These are phyloP conservation scores for Pomatostomus ruficeps DNA, from an alignment of 2,113 vertebrate species.

Conservation along the genomic window DNA sequence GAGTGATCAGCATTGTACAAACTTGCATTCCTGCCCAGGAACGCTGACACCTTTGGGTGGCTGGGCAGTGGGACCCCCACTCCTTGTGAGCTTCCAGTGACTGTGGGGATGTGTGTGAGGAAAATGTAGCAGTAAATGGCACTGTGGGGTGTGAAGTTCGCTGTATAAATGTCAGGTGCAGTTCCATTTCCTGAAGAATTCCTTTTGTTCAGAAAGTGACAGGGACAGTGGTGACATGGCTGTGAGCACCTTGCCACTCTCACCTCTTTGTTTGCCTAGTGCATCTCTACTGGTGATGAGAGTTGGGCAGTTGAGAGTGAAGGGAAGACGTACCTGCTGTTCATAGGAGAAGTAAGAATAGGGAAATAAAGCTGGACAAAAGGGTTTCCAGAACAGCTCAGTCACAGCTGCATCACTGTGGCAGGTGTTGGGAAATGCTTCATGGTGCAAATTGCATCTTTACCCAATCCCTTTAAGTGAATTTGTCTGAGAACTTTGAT, in stretches of 20 bases:
- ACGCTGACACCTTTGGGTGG: fast-evolving
- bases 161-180: neutral
- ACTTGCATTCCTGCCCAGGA: neutral
- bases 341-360: neutral
- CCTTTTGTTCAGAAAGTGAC: neutral
- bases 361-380: neutral
- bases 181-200: neutral
- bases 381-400: neutral
- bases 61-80: neutral
- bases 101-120: neutral
- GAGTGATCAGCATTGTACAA: neutral
- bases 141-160: fast-evolving
- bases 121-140: neutral
- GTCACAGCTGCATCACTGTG: neutral
- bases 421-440: neutral
- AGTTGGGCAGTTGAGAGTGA: neutral
- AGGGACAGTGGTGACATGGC: neutral
- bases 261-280: fast-evolving
- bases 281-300: neutral
- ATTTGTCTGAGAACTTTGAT: neutral
- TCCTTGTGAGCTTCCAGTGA: neutral
- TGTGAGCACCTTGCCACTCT: neutral
- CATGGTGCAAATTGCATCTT: neutral
- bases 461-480: neutral
- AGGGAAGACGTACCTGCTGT: neutral